Evolutionary conservation across 92 coral and sea anemone species (phyloP).

Genomic region (Zoanthus solanderi): DNA sequence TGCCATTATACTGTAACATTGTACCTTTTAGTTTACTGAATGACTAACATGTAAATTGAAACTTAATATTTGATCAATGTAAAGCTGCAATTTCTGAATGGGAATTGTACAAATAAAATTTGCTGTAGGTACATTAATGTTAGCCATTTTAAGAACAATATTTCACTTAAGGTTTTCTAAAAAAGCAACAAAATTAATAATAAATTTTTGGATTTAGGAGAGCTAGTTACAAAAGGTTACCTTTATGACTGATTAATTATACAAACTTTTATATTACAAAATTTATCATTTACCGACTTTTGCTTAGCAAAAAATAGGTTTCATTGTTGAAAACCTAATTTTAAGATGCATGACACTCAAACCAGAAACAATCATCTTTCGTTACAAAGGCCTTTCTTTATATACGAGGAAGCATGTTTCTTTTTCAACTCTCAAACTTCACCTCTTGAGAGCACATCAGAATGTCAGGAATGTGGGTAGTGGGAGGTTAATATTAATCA

Average conservation of each 20-base stretch:
- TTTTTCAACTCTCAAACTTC: slow-evolving; percentile 6
- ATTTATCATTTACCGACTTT: slow-evolving; percentile 12
- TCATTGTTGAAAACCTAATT: slow-evolving; percentile 8
- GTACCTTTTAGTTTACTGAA: slow-evolving; percentile 12
- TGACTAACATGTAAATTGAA: slow-evolving; percentile 12
- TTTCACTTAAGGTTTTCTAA: slow-evolving; percentile 9
- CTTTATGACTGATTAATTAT: slow-evolving; percentile 8
- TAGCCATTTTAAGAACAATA: slow-evolving; percentile 12
- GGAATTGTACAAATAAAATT: slow-evolving; percentile 8
- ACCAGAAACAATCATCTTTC: slow-evolving; percentile 13
- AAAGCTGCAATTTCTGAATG: slow-evolving; percentile 13
- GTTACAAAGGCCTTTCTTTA: slow-evolving; percentile 10
- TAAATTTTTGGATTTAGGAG: slow-evolving; percentile 12
- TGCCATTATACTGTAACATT: slow-evolving; percentile 9
- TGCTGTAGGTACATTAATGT: slow-evolving; percentile 10
- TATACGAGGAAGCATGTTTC: slow-evolving; percentile 4
- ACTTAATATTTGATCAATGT: slow-evolving; percentile 11
- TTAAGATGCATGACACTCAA: slow-evolving; percentile 13
- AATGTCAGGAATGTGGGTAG: slow-evolving; percentile 9
- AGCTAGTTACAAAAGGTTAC: slow-evolving; percentile 13
- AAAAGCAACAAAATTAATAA: slow-evolving; percentile 10
- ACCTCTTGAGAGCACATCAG: background rate
- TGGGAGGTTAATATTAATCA: slow-evolving; percentile 3
- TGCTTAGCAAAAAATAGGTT: slow-evolving; percentile 9
- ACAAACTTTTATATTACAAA: slow-evolving; percentile 10